These are phyloP conservation scores for Pampus argenteus DNA, from an alignment of 2,797 vertebrate genomes.

Conservation along the genomic window DNA sequence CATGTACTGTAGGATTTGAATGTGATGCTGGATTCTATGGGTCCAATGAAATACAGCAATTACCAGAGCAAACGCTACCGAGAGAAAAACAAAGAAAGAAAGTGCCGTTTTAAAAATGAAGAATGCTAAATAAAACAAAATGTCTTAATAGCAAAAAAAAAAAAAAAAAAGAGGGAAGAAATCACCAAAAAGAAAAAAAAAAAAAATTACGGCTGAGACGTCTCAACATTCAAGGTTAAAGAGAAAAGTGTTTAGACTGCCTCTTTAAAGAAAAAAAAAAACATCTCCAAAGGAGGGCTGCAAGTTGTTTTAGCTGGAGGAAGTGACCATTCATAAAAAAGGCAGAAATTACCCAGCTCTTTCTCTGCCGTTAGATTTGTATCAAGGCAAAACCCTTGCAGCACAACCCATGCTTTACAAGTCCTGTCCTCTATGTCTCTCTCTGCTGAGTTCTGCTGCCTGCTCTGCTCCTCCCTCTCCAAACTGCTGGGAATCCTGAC, in stretches of 20 bases:
- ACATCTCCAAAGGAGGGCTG: conserved; percentile 47
- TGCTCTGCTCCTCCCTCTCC: conserved; percentile 46
- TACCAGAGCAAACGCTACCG: neutral
- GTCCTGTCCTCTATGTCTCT: conserved; percentile 53
- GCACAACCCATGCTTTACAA: conserved; percentile 71
- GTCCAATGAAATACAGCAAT: neutral
- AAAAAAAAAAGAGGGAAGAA: neutral
- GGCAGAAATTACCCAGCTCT: conserved; percentile 68
- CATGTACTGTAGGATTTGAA: conserved; percentile 16
- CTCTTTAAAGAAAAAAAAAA: conserved; percentile 37
- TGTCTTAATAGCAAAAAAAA: neutral
- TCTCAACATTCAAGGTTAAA: neutral
- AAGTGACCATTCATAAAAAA: conserved; percentile 82
- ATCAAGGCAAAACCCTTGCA: conserved; percentile 74
- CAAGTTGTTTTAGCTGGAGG: conserved; percentile 71
- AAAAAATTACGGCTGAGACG: neutral
- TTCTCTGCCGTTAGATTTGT: conserved; percentile 78
- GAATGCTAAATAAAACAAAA: neutral
- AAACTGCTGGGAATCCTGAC: conserved; percentile 72
- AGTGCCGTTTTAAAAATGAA: neutral
- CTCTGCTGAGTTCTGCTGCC: conserved; percentile 25
- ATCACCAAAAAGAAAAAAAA: conserved; percentile 9
- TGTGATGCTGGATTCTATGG: conserved; percentile 1
- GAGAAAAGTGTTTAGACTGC: conserved; percentile 20
- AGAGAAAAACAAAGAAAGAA: neutral